Base-by-base conservation (phyloP, 2,888 invertebrate species). In the Acronicta aceris region DNA sequence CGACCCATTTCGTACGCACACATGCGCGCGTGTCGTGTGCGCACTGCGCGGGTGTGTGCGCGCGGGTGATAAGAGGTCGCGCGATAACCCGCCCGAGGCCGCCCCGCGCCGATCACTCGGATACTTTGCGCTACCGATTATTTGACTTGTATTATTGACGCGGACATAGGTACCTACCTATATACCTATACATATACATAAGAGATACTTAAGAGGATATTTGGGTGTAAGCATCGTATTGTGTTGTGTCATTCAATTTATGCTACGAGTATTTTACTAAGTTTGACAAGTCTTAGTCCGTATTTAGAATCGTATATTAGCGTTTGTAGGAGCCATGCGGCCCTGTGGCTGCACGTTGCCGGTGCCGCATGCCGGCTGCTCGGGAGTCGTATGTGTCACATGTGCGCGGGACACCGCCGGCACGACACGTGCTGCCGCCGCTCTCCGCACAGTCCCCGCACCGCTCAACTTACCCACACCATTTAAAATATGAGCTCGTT, bases 61-160 rank as follows among this genome's bases (percentile, higher is more conserved):
- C 59, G 81, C 71, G 74, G 71, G 79, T 76, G 88, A 88, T 88
- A 88, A 88, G 84, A 81, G 87, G 88, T 87, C 87, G 83, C 81
- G 83, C 85, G 88, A 88, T 88, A 87, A 86, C 86, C 88, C 87
- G 79, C 51, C 67, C 71, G 78, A 78, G 68, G 68, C 75, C 75
- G 54, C 62, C 59, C 65, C 38, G 38, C 38, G 38, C 13, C 66
- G 70, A 59, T 41, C 58, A 61, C 60, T 63, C 41, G 63, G 52
- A 36, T 41, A 51, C 71, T 65, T 47, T 25, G 51, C 66, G 46
- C 50, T 27, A 52, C 51, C 30, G 43, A 72, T 59, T 48, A 43
- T 65, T 47, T 16, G 17, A 48, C n/a, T 49, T 51, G 40, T 36
- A 54, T 46, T 53, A 57, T 46, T 56, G 48, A 45, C 40, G 38